Percentiles rank a stretch among this genome's conserved stretches.
phyloP scores from a whole-genome alignment of 1,140 invertebrate species.

The Tenebrio molitor region DNA sequence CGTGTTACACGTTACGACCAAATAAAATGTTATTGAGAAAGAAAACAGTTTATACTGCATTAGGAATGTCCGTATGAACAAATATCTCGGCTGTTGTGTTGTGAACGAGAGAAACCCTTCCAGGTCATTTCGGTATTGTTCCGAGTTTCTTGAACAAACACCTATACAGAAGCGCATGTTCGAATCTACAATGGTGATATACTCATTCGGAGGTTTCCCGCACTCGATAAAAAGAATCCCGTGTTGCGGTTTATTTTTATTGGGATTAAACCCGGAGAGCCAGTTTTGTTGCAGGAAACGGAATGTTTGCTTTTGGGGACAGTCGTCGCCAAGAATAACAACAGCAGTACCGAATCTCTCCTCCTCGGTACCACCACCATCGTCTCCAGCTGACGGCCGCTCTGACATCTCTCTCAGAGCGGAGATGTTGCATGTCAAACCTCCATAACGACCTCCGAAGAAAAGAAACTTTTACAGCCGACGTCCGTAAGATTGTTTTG shows the following conservation, averaged over 20 bases:
- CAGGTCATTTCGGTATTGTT: constrained; percentile 42
- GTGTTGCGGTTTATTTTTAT: constrained; percentile 38
- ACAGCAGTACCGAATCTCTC: neutral
- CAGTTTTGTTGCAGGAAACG: constrained; percentile 10
- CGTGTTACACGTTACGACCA: constrained; percentile 24
- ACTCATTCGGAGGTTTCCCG: constrained; percentile 33
- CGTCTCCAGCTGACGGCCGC: too few species aligned
- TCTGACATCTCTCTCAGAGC: too few species aligned
- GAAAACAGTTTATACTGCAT: constrained; percentile 41
- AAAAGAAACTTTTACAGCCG: constrained; percentile 37
- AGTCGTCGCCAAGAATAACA: constrained; percentile 19
- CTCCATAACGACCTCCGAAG: constrained; percentile 23
- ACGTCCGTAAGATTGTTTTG: constrained; percentile 45
- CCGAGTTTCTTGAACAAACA: constrained; percentile 41
- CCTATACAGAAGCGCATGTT: constrained; percentile 35
- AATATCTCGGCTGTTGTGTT: constrained; percentile 33
- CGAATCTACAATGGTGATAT: constrained; percentile 29
- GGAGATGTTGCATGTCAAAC: constrained; percentile 49
- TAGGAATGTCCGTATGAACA: constrained; percentile 30
- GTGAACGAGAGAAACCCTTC: constrained; percentile 40
- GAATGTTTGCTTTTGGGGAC: constrained; percentile 29
- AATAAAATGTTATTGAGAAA: constrained; percentile 44
- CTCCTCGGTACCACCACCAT: too few species aligned
- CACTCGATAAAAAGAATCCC: constrained; percentile 30
- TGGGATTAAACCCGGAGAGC: constrained; percentile 25